These are phyloP conservation scores for Pocillopora grandis DNA, from an alignment of 92 coral and sea anemone genomes.

Conservation along the genomic window DNA sequence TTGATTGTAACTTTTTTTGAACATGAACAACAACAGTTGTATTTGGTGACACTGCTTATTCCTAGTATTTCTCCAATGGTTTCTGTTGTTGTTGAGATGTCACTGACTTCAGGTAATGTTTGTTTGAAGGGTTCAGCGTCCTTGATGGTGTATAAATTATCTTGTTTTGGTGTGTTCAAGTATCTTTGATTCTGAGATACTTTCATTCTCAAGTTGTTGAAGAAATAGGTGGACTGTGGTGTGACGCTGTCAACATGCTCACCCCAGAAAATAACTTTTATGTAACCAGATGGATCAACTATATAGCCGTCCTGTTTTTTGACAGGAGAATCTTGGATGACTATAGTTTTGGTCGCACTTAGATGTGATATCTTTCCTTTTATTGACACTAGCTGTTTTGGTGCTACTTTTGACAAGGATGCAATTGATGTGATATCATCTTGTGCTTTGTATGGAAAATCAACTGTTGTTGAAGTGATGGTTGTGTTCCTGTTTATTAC, in stretches of 20 bases:
- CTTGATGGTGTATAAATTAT: constrained; percentile 45
- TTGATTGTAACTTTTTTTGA: constrained; percentile 40
- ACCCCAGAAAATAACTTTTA: constrained; percentile 60
- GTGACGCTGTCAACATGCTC: constrained; percentile 47
- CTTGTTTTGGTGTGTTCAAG: constrained; percentile 54
- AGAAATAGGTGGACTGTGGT: constrained; percentile 30
- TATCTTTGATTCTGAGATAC: constrained; percentile 44
- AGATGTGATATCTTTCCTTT: constrained; percentile 56
- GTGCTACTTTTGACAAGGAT: constrained; percentile 59
- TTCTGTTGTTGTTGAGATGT: constrained; percentile 36
- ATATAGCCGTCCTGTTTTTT: constrained; percentile 59
- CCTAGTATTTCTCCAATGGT: constrained; percentile 44
- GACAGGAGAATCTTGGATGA: constrained; percentile 44
- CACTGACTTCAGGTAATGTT: constrained; percentile 38
- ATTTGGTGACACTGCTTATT: constrained; percentile 27
- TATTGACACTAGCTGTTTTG: constrained; percentile 44
- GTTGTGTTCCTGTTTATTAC: constrained; percentile 50
- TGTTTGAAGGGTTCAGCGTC: constrained; percentile 46
- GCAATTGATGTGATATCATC: constrained; percentile 51
- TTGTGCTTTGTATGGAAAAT: constrained; percentile 39
- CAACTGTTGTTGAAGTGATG: constrained; percentile 38
- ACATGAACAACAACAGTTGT: constrained; percentile 50
- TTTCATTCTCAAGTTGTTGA: constrained; percentile 44
- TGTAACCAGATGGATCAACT: constrained; percentile 58
- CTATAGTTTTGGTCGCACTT: constrained; percentile 40